phyloP scores from a whole-genome alignment of 2,113 vertebrate genomes.

The Albula goreensis region DNA sequence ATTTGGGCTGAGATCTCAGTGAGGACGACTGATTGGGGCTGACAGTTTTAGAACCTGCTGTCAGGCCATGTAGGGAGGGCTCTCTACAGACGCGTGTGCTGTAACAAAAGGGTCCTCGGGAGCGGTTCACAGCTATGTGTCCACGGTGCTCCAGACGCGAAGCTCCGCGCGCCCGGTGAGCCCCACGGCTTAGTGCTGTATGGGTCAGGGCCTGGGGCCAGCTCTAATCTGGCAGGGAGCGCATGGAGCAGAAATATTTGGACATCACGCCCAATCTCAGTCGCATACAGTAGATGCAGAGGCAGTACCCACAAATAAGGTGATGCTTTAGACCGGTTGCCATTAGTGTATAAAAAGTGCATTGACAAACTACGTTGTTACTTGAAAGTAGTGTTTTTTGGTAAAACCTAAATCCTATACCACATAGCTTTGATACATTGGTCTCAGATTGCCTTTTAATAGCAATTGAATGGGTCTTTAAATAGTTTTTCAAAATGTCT shows the following conservation, averaged over 20 bases:
- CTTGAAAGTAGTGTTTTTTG: too few relatives aligned
- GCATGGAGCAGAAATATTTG: too few relatives aligned
- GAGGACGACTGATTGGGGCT: constrained; percentile 69
- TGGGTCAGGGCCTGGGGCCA: constrained; percentile 2
- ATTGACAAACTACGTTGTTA: too few relatives aligned
- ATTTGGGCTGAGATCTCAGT: constrained; percentile 70
- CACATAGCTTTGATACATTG: not conserved
- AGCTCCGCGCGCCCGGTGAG: not conserved
- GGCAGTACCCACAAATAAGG: not conserved
- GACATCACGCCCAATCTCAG: not conserved
- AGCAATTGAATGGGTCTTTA: not conserved
- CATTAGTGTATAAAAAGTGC: not conserved
- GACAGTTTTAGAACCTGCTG: constrained; percentile 74
- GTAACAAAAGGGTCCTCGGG: constrained; percentile 41
- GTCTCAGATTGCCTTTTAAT: not conserved
- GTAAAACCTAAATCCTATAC: too few relatives aligned
- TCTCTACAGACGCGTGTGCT: constrained; percentile 37
- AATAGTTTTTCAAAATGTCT: not conserved
- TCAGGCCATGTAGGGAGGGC: constrained; percentile 49
- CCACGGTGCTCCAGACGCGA: constrained; percentile 1
- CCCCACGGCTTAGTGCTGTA: constrained; percentile 1
- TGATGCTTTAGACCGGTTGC: not conserved
- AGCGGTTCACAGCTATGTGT: constrained; percentile 22
- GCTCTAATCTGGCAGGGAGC: not conserved
- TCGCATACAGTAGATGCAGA: not conserved